Conservation (phyloP, 2,113 vertebrate species). For the Prolemur simus region DNA sequence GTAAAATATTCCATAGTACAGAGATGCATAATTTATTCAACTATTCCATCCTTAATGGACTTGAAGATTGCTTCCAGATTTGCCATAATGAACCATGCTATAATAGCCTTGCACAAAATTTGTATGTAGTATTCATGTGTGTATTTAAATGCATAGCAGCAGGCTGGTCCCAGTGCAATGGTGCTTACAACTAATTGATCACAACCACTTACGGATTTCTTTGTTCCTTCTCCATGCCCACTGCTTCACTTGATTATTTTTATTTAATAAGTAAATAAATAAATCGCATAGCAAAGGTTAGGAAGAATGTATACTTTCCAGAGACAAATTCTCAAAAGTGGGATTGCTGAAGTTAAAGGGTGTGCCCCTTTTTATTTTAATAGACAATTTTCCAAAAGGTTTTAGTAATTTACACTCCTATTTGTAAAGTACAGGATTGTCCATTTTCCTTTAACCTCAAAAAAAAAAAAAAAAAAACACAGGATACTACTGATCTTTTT, state of each 20-base stretch:
- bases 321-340: neutral
- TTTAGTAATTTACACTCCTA: neutral
- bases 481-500: neutral
- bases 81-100: neutral
- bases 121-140: fast-evolving
- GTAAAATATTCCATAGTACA: neutral
- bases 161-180: too few species aligned
- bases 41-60: neutral
- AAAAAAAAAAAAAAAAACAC: too few species aligned
- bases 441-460: neutral
- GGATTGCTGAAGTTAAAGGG: neutral
- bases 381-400: neutral
- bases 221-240: too few species aligned
- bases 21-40: slow-evolving; percentile 53
- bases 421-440: fast-evolving
- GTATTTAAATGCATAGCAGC: neutral
- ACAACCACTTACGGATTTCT: too few species aligned
- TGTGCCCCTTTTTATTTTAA: neutral
- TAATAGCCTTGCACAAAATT: neutral
- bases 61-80: slow-evolving; percentile 5
- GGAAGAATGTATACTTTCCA: neutral
- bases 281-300: neutral
- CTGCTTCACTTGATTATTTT: too few species aligned
- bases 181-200: too few species aligned
- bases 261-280: too few species aligned